Conservation (phyloP, 2,888 invertebrate genomes). For the Diabrotica balteata region DNA sequence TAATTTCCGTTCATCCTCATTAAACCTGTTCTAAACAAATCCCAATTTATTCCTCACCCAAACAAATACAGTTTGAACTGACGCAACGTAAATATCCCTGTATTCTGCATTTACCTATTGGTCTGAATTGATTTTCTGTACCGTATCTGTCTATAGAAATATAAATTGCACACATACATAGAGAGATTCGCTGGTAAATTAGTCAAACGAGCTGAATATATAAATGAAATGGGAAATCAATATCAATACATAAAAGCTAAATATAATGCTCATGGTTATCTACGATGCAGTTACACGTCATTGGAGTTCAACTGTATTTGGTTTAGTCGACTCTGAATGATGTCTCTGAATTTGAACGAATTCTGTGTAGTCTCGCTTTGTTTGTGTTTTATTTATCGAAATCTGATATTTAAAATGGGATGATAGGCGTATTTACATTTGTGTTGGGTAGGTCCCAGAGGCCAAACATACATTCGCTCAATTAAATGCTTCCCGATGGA, state of each 20-base stretch:
- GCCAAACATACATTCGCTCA: too few species aligned
- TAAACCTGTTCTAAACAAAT: slow-evolving; percentile 3
- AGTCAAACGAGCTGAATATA: slow-evolving; percentile 39
- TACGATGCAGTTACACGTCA: slow-evolving; percentile 48
- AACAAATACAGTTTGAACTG: slow-evolving; percentile 10
- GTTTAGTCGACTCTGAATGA: slow-evolving; percentile 32
- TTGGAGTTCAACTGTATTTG: slow-evolving; percentile 44
- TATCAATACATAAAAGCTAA: slow-evolving; percentile 49
- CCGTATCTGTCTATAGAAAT: slow-evolving; percentile 22
- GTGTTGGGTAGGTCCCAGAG: too few species aligned
- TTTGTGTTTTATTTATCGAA: slow-evolving; percentile 34
- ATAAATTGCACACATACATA: slow-evolving; percentile 19
- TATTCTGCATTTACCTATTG: slow-evolving; percentile 19
- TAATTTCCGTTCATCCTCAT: slow-evolving; percentile 6
- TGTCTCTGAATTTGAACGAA: slow-evolving; percentile 26
- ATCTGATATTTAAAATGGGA: slow-evolving; percentile 32
- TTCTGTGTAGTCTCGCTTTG: slow-evolving; percentile 26
- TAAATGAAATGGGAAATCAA: slow-evolving; percentile 47
- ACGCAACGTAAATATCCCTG: slow-evolving; percentile 12
- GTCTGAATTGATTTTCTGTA: slow-evolving; percentile 22
- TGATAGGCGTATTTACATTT: slow-evolving; percentile 13
- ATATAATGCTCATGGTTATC: slow-evolving; percentile 48
- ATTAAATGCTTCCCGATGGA: too few species aligned
- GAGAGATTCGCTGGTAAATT: slow-evolving; percentile 35
- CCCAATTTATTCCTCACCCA: slow-evolving; percentile 1